These are phyloP conservation scores for Virgularia gustaviana DNA, from an alignment of 92 coral and sea anemone genomes.

Conservation along the genomic window DNA sequence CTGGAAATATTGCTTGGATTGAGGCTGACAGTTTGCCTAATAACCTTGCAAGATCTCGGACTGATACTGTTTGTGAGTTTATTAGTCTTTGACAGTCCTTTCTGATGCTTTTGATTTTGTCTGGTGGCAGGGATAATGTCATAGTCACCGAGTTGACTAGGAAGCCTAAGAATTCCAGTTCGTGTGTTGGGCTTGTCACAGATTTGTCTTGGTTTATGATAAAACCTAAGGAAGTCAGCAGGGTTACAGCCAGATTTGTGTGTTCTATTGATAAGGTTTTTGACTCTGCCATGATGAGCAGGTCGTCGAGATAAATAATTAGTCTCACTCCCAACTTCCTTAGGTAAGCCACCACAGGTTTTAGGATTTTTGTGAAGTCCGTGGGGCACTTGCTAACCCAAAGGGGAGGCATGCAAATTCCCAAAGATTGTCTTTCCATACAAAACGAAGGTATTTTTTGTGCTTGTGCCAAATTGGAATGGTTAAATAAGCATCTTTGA, in stretches of 20 bases:
- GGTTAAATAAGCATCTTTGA: slow-evolving; percentile 21
- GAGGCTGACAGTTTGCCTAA: slow-evolving; percentile 40
- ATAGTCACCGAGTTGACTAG: slow-evolving; percentile 24
- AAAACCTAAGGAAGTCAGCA: slow-evolving; percentile 43
- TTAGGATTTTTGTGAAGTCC: slow-evolving; percentile 40
- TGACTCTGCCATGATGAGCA: slow-evolving; percentile 38
- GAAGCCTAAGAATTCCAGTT: slow-evolving; percentile 28
- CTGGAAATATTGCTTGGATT: slow-evolving; percentile 56
- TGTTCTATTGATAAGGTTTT: not conserved
- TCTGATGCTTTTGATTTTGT: too few relatives aligned
- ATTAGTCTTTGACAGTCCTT: slow-evolving; percentile 41
- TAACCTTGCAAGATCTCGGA: slow-evolving; percentile 37
- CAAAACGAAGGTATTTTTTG: slow-evolving; percentile 36
- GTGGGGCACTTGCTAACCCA: slow-evolving; percentile 38
- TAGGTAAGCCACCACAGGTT: too few relatives aligned
- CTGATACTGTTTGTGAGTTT: slow-evolving; percentile 27
- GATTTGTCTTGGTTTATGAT: slow-evolving; percentile 39
- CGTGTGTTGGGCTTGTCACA: slow-evolving; percentile 3
- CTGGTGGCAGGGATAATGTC: slow-evolving; percentile 46
- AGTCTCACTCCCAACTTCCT: slow-evolving; percentile 41
- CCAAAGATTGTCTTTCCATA: slow-evolving; percentile 31
- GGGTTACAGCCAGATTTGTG: not conserved
- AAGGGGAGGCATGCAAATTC: slow-evolving; percentile 51
- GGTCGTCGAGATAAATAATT: slow-evolving; percentile 48
- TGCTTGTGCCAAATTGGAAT: too few relatives aligned